Evolutionary conservation across 2,797 vertebrate species (phyloP), one percentile per base, ranked within the genome.

Genomic region (Sciaenops ocellatus): DNA sequence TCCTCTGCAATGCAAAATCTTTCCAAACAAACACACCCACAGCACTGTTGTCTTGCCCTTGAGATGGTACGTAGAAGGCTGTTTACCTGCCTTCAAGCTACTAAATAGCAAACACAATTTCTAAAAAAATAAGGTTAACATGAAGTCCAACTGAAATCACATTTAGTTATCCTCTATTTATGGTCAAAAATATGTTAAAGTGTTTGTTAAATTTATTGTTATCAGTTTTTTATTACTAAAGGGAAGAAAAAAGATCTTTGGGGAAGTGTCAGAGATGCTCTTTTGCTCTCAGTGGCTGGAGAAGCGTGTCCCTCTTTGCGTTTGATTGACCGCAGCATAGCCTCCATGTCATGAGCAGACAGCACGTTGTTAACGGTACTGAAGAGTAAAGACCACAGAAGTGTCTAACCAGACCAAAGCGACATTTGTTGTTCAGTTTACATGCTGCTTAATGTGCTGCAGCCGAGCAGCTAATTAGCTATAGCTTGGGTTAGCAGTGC

Each of bases 381-480:
- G 16, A 16, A 34, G 18, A 30, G 38, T 30, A 46, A 34, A 9
- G 34, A 30, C 6, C 13, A 46, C n/a, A 44, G 0, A 13, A 7
- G 42, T n/a, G 26, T 66, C 3, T 6, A 63, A 54, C 17, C 12
- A 3, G 4, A 41, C 28, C 38, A 9, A 7, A 68, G 15, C 47
- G 24, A 48, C 51, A 47, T 55, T 48, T 60, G 16, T 2, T 9
- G n/a, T 15, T 48, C 6, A 48, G 17, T 66, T 18, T 41, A 38
- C 20, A 56, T 24, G 26, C 20, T 56, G 50, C 24, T 47, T 17
- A 55, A 47, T 2, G 11, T 65, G 15, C 30, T 20, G 52, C 44
- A n/a, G 62, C 22, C 15, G 16, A 42, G 30, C n/a, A 74, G 16
- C 54, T 65, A 56, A 62, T 62, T 51, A 51, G 34, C n/a, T 16